Evolutionary conservation across 2,888 invertebrate genomes (phyloP), one percentile per base, ranked within the genome.

Genomic region (Epinotia brunnichana): DNA sequence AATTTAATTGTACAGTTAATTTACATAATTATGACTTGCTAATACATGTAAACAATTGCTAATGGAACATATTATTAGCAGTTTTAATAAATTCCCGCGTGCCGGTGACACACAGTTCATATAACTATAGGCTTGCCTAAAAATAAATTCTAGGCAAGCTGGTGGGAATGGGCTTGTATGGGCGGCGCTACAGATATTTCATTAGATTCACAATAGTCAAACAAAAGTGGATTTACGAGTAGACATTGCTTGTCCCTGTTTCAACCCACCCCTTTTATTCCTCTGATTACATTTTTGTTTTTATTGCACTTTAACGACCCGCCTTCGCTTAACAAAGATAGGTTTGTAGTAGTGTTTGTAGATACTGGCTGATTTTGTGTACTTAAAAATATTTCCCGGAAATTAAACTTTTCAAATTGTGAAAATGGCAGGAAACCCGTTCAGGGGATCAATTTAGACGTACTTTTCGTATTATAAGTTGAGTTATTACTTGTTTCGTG

Each of bases 231-330:
- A 5, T 29, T 29, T 29, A n/a, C n/a, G n/a, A n/a, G n/a, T n/a
- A 29, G 29, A 35, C 63, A 53, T 53, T 53, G 62, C 35, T 11
- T 5, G 60, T 48, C 39, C 19, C 15, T 21, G 41, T 21, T 41
- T 4, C 21, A 24, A 35, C 51, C 21, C 5, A 21, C 13, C 66
- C 11, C 39, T 56, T 66, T 56, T 29, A 29, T 29, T 29, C 29
- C 54, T 39, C 21, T 66, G 66, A 54, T 66, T 66, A 56, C 39
- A 66, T 54, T 41, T 66, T 66, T 56, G 66, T 66, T 54, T 64
- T 54, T 54, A 66, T n/a, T 54, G 41, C 41, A 54, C n/a, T 21
- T 41, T 41, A 66, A 66, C 54, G 39, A 21, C 21, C 41, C 51
- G 17, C n/a, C 10, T 15, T 39, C 39, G 10, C 54, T 41, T 54